These are phyloP conservation scores for Ceratoteleas bidentatus DNA, from an alignment of 1,140 invertebrate species.

Conservation along the genomic window DNA sequence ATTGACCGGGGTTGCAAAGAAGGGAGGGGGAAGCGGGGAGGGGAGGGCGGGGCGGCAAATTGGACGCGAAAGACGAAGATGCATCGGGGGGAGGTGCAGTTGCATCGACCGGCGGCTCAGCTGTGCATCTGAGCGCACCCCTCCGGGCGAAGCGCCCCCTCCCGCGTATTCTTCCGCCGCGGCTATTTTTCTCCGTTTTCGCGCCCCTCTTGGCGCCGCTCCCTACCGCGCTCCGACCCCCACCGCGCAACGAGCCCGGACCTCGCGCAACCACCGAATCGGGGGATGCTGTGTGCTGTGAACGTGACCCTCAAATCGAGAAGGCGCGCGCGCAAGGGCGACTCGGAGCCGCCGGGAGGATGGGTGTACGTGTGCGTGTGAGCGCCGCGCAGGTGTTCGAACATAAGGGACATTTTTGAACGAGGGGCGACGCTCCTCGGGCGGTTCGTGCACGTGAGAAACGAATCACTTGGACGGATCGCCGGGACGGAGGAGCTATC, in stretches of 20 bases:
- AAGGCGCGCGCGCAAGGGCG: conserved; percentile 57
- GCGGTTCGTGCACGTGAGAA: too few relatives aligned
- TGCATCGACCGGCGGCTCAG: conserved; percentile 77
- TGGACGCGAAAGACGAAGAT: too few relatives aligned
- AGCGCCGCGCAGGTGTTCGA: conserved; percentile 59
- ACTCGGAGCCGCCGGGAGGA: too few relatives aligned
- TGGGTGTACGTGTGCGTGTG: not conserved
- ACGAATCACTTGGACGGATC: too few relatives aligned
- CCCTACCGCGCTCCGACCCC: conserved; percentile 13
- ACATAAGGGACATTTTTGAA: conserved; percentile 65
- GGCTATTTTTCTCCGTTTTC: conserved; percentile 57
- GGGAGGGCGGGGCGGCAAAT: too few relatives aligned
- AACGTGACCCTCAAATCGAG: conserved; percentile 80
- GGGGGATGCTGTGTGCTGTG: conserved; percentile 76
- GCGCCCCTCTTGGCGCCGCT: conserved; percentile 17
- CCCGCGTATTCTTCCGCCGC: conserved; percentile 23
- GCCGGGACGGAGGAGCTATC: too few relatives aligned
- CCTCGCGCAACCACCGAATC: conserved; percentile 77
- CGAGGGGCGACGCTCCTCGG: too few relatives aligned
- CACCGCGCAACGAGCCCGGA: conserved; percentile 67
- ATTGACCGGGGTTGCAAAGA: too few relatives aligned
- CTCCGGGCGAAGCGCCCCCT: conserved; percentile 28
- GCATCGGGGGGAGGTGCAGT: too few relatives aligned
- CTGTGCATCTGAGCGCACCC: conserved; percentile 70
- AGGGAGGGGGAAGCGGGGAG: too few relatives aligned